Base-by-base conservation (phyloP, 2,888 invertebrate genomes). In the Pheosia tremula region DNA sequence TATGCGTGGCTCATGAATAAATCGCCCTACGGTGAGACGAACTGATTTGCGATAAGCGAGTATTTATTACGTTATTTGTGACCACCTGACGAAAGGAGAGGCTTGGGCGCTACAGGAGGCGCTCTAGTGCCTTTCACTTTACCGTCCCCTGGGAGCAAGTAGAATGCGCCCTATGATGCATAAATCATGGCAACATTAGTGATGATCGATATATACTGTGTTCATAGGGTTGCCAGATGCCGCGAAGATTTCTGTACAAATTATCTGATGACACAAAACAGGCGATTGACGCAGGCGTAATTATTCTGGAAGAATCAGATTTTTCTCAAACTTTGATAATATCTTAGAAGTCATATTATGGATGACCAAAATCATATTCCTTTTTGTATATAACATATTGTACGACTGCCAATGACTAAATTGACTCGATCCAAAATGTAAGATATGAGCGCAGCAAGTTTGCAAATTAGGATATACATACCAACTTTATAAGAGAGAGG, bases 11-110 rank as follows among this genome's bases (percentile, higher is more conserved):
- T 88, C 87, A 89, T 90, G 91, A 90, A 92, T 93, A 92, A 88
- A 92, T 91, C 87, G 89, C 83, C 85, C 82, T 85, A 86, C 83
- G 84, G 85, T 85, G 88, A 87, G 90, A 89, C 82, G 88, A 90
- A 85, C 88, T 90, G 93, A 93, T 93, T 92, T 90, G 92, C 91
- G 93, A 93, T 93, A 93, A 92, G 91, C 88, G 81, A 78, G 85
- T 91, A 92, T 93, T 92, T 92, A 93, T 92, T 91, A 88, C 88
- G 87, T 88, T 88, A 91, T 90, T 89, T 89, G 88, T 88, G 84
- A 85, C 85, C 88, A 89, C 90, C 70, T 75, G 74, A 77, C 54
- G 62, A 62, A 66, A 64, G 74, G 68, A 72, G 63, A 59, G 61
- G 50, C 58, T 55, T 73, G 75, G 77, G 83, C 88, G 79, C 91